Base-by-base conservation (phyloP, 2,797 vertebrate species). In the Tapirus indicus region DNA sequence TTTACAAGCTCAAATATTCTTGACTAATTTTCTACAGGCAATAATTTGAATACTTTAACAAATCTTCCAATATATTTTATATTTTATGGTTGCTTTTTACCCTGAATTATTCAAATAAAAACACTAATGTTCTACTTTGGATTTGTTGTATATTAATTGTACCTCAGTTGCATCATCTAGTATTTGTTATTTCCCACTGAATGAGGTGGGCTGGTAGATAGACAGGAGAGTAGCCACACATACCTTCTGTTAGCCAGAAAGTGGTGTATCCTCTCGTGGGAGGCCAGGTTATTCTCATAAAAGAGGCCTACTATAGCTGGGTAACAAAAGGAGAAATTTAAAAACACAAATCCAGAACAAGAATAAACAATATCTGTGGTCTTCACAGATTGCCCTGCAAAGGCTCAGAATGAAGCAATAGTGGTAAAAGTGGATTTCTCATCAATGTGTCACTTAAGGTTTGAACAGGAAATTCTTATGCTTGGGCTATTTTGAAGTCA, bases 401-500 rank as follows among this genome's bases (percentile, higher is more conserved):
- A 32, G 54, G 8, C 54, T 96, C 23, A 84, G 80, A 44, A 56
- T 94, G 90, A 96, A 89, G 41, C 87, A 89, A 41, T 29, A 85
- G 60, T 96, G 87, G 86, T 97, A 96, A 94, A 91, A 92, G 35
- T 16, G 95, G 68, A 77, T 91, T 75, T 90, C 66, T 85, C 68
- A 91, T 80, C 44, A 78, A 21, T 32, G 74, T 66, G 52, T 83
- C 83, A 83, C n/a, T 60, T 71, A n/a, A 69, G 29, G 49, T 60
- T 83, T 82, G 56, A 86, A 97, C 93, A 96, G 97, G 92, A 97
- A 97, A 95, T 95, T 85, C 92, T 95, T 62, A 97, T 49, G 58
- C 25, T 29, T 14, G 14, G 16, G 14, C 72, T 86, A 85, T 38
- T 93, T 84, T 95, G 71, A 96, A 97, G n/a, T 87, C 44, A 58